Evolutionary conservation across 1,140 invertebrate genomes (phyloP), one percentile per base, ranked within the genome.

Genomic region (Calliphora vicina): DNA sequence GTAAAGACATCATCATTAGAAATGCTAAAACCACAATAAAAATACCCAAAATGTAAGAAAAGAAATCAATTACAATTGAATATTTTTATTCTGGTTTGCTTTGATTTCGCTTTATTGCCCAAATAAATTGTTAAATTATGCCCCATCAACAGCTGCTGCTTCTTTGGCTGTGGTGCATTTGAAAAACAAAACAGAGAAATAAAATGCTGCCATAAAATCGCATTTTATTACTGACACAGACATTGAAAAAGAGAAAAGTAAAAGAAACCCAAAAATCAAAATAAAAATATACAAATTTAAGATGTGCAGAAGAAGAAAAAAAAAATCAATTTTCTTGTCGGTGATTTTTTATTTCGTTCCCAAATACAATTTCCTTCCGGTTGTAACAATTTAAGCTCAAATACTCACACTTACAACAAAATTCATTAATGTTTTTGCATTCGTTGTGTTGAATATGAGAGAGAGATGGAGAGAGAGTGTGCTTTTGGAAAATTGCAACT

Each of bases 301-400:
- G 20, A 23, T 67, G 4, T 10, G n/a, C 61, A 67, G 8, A 25
- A 67, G 57, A 23, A 25, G 5, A 23, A 67, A 67, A 67, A 61
- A n/a, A 67, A 67, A 67, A 67, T 67, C 61, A 67, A 67, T 67
- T 67, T 25, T 67, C 61, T 23, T 67, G 61, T 57, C 50, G 50
- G 15, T 57, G 15, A 57, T n/a, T 23, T 20, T 67, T 67, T 25
- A 45, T 50, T 4, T 12, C 45, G 12, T 50, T 50, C 45, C 13
- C 6, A 23, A 67, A 20, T 67, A 67, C n/a, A 25, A 23, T 67
- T 67, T 67, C 61, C 20, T 67, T 67, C 20, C 61, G 6, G 10
- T 25, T 67, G 5, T 23, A 23, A 6, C 1, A 10, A 67, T 67
- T 50, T 50, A 15, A 35, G 15, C 61, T 8, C 4, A 23, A 12